Conservation (phyloP, 2,113 vertebrate genomes). For the Sterrhoptilus dennistouni region DNA sequence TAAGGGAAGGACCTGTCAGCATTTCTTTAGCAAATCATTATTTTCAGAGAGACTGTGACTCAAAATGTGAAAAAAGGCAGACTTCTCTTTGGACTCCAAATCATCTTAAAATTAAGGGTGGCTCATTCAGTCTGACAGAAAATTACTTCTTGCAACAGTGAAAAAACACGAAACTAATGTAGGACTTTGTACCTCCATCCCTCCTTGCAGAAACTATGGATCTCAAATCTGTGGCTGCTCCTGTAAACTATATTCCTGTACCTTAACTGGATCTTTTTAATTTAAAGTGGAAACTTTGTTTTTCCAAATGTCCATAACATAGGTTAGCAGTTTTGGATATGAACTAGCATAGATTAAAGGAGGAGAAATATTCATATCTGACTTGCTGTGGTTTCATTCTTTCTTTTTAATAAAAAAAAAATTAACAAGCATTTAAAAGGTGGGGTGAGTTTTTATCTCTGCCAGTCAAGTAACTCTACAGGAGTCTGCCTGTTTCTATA, state of each 20-base stretch:
- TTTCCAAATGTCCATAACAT: neutral
- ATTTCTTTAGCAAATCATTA: conserved; percentile 10
- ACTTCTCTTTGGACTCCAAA: neutral
- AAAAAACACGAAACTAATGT: neutral
- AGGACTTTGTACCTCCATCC: neutral
- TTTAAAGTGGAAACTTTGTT: neutral
- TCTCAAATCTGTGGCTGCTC: neutral
- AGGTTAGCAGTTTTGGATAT: neutral
- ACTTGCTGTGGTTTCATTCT: neutral
- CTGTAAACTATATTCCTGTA: neutral
- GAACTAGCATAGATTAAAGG: neutral
- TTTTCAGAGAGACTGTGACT: neutral
- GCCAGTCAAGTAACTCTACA: neutral
- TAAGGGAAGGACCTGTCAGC: neutral
- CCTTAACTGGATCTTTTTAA: neutral
- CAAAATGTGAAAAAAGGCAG: neutral
- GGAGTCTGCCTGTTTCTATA: neutral
- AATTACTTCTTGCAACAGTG: neutral
- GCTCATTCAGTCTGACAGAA: neutral
- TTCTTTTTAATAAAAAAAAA: neutral
- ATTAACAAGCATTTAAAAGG: neutral
- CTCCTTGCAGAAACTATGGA: neutral
- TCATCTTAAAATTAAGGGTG: neutral
- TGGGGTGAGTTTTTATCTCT: neutral
- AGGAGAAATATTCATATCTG: neutral